These are phyloP conservation scores for Orius insidiosus DNA, from an alignment of 1,140 invertebrate species.

Conservation along the genomic window DNA sequence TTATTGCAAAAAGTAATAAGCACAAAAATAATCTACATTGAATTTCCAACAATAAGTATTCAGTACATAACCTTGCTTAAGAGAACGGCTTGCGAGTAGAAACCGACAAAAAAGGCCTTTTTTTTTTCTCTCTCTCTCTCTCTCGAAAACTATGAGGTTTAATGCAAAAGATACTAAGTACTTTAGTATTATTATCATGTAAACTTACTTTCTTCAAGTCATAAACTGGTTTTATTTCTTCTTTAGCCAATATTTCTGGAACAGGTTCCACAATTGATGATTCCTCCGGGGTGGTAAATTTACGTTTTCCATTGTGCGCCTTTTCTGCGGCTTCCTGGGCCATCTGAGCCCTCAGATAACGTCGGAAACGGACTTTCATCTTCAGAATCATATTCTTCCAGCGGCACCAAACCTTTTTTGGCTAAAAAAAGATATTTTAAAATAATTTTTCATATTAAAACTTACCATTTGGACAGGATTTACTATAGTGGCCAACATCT, in stretches of 20 bases:
- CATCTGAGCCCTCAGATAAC: constrained; percentile 56
- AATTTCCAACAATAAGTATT: too few relatives aligned
- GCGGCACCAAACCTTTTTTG: constrained; percentile 32
- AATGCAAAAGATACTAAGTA: not conserved
- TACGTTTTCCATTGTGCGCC: constrained; percentile 14
- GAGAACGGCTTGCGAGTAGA: too few relatives aligned
- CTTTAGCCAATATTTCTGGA: too few relatives aligned
- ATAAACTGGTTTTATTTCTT: too few relatives aligned
- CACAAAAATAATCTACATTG: too few relatives aligned
- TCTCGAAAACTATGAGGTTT: constrained; percentile 34
- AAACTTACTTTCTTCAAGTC: too few relatives aligned
- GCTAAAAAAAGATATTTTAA: constrained; percentile 5
- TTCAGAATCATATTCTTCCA: constrained; percentile 36
- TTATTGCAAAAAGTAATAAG: too few relatives aligned
- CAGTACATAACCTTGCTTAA: too few relatives aligned
- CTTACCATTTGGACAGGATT: constrained; percentile 45
- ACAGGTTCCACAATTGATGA: too few relatives aligned
- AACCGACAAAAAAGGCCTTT: too few relatives aligned
- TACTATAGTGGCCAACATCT: constrained; percentile 62
- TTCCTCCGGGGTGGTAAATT: constrained; percentile 6
- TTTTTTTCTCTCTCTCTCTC: constrained; percentile 63
- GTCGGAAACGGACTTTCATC: constrained; percentile 50
- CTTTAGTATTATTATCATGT: constrained; percentile 46
- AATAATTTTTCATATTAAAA: constrained; percentile 12
- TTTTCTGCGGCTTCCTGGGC: constrained; percentile 29